phyloP scores from a whole-genome alignment of 2,888 invertebrate species.

The Andrena flavipes region DNA sequence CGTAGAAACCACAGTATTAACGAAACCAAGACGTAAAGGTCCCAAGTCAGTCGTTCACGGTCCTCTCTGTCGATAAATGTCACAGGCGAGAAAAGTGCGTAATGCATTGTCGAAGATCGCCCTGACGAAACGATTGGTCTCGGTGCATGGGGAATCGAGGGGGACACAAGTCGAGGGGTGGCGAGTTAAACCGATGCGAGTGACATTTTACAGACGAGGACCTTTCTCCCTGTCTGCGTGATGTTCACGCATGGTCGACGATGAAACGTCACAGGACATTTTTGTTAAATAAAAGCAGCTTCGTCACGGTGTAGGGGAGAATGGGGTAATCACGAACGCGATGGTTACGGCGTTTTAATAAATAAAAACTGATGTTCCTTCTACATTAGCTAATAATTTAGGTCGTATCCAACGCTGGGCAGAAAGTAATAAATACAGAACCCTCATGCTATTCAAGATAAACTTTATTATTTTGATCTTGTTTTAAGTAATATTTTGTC shows the following conservation, averaged over 20 bases:
- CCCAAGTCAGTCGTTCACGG: background rate
- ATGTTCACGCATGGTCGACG: slow-evolving; percentile 42
- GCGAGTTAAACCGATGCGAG: slow-evolving; percentile 33
- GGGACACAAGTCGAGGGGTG: slow-evolving; percentile 29
- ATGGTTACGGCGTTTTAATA: too few relatives aligned
- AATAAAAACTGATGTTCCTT: too few relatives aligned
- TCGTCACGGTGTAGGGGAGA: slow-evolving; percentile 4
- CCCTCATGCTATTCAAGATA: too few relatives aligned
- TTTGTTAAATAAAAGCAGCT: slow-evolving; percentile 14
- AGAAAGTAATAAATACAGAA: too few relatives aligned
- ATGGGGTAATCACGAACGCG: too few relatives aligned
- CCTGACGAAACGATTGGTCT: slow-evolving; percentile 70
- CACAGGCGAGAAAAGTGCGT: slow-evolving; percentile 56
- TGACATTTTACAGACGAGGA: slow-evolving; percentile 55
- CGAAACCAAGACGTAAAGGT: slow-evolving; percentile 18
- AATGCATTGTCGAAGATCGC: slow-evolving; percentile 63
- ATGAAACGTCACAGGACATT: slow-evolving; percentile 41
- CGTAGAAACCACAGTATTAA: background rate
- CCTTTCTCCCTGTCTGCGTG: slow-evolving; percentile 7
- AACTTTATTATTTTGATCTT: too few relatives aligned
- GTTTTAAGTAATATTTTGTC: too few relatives aligned
- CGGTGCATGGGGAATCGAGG: slow-evolving; percentile 54
- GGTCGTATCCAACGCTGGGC: too few relatives aligned
- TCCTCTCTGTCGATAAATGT: slow-evolving; percentile 54
- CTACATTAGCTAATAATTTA: too few relatives aligned